These are phyloP conservation scores for Octodon degus DNA, from an alignment of 2,113 vertebrate species.

Conservation along the genomic window DNA sequence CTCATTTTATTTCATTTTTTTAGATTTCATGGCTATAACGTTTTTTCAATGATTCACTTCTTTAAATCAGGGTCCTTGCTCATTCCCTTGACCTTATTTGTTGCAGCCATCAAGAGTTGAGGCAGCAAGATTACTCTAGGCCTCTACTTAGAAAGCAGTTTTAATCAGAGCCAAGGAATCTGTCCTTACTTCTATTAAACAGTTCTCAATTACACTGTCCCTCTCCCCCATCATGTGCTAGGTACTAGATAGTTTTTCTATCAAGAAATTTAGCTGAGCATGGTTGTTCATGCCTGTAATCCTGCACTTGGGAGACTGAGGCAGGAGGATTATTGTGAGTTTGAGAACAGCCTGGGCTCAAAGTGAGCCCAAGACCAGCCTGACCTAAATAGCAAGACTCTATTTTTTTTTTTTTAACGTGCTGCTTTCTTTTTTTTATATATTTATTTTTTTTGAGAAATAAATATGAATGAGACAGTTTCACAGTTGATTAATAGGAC, in stretches of 20 bases:
- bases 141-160: neutral
- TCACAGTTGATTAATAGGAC: too few relatives aligned
- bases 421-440: too few relatives aligned
- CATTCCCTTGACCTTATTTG: neutral
- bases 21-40: neutral
- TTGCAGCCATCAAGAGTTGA: neutral
- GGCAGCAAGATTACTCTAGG: neutral
- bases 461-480: too few relatives aligned
- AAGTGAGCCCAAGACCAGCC: too few relatives aligned
- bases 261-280: neutral
- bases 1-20: neutral
- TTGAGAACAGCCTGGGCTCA: too few relatives aligned
- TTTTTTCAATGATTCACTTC: neutral
- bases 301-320: too few relatives aligned
- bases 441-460: too few relatives aligned
- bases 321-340: too few relatives aligned
- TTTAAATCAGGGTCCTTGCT: neutral
- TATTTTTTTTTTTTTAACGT: too few relatives aligned
- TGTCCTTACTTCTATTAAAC: slow-evolving; percentile 12
- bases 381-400: too few relatives aligned
- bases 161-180: slow-evolving; percentile 53
- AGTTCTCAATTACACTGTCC: neutral
- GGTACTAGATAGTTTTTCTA: neutral
- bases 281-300: too few relatives aligned
- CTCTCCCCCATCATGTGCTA: neutral